Percentiles rank a stretch among this genome's conserved stretches.
Evolutionary conservation across 1,140 invertebrate genomes (phyloP).

Genomic region (Cyrtorhinus lividipennis): DNA sequence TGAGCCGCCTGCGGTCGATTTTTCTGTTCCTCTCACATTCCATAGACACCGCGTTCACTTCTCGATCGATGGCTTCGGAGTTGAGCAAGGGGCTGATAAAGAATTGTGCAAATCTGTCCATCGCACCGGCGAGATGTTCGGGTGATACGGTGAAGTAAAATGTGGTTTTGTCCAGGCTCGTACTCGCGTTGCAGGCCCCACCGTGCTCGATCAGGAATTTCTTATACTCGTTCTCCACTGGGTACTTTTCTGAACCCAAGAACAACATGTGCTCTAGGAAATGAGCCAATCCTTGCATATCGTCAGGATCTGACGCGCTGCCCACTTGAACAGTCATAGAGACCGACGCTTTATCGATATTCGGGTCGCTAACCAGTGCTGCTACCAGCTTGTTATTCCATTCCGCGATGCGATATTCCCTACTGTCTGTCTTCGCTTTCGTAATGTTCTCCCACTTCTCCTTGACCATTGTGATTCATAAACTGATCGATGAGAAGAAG

Average conservation of each 20-base stretch:
- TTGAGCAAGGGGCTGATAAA: constrained; percentile 84
- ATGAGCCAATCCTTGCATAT: constrained; percentile 63
- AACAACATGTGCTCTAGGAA: constrained; percentile 98
- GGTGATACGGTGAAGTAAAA: constrained; percentile 87
- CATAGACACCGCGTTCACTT: constrained; percentile 69
- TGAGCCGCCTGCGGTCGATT: neutral
- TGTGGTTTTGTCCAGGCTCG: constrained; percentile 74
- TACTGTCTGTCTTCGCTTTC: neutral
- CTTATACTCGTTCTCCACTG: constrained; percentile 79
- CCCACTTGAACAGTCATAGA: constrained; percentile 44
- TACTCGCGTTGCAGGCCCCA: constrained; percentile 76
- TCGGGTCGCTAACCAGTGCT: constrained; percentile 72
- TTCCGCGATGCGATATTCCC: constrained; percentile 26
- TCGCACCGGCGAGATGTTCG: constrained; percentile 53
- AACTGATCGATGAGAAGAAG: neutral
- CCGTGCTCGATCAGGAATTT: constrained; percentile 82
- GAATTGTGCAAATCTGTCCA: constrained; percentile 94
- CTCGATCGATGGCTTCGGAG: constrained; percentile 69
- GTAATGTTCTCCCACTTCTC: neutral
- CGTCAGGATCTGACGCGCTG: neutral
- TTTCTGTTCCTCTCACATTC: neutral
- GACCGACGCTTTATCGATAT: constrained; percentile 84
- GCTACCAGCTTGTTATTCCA: constrained; percentile 76
- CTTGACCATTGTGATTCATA: neutral
- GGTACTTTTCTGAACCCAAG: constrained; percentile 85